phyloP scores from a whole-genome alignment of 2,797 vertebrate species.

The Caiman crocodilus region DNA sequence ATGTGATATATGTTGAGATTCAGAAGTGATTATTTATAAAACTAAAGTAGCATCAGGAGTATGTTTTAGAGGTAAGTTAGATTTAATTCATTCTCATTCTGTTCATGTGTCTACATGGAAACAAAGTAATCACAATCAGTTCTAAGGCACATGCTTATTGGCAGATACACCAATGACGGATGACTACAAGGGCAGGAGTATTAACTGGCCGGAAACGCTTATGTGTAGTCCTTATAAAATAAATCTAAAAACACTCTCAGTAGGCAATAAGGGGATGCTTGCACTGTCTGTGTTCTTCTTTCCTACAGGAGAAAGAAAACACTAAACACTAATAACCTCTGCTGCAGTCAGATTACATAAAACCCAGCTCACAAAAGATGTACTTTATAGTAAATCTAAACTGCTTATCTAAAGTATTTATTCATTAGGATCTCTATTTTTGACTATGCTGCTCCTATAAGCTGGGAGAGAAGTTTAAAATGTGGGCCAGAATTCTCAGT shows the following conservation, averaged over 20 bases:
- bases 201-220: not conserved
- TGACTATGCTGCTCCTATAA: not conserved
- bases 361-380: not conserved
- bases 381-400: constrained; percentile 3
- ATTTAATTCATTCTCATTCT: not conserved
- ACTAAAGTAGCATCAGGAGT: not conserved
- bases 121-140: not conserved
- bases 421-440: not conserved
- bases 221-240: not conserved
- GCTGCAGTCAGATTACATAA: not conserved
- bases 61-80: not conserved
- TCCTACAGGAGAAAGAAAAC: not conserved
- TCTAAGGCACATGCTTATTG: not conserved
- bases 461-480: not conserved
- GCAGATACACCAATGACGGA: not conserved
- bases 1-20: not conserved
- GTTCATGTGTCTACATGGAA: not conserved
- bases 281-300: not conserved
- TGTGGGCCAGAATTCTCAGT: not conserved
- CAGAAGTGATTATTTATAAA: not conserved
- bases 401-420: not conserved
- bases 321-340: not conserved
- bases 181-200: not conserved
- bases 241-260: not conserved
- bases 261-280: not conserved